Percentiles rank a stretch among this genome's conserved stretches.
phyloP scores from a whole-genome alignment of 2,888 invertebrate species.

The Deilephila porcellus region DNA sequence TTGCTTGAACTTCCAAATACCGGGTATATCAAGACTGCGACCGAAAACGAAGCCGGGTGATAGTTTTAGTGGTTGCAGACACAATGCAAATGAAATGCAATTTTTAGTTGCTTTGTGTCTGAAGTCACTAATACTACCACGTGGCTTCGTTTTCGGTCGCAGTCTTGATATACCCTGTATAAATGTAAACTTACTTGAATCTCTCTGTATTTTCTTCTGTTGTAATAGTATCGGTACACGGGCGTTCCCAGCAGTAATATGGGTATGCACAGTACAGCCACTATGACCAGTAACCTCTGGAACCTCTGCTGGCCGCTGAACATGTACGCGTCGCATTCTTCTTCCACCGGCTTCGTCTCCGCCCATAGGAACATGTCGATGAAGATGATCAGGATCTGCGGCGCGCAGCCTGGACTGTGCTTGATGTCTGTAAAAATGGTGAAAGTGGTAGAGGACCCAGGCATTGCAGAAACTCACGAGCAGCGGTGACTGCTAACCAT shows the following conservation, averaged over 20 bases:
- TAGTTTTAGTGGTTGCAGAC: too few relatives aligned
- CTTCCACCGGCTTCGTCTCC: constrained; percentile 49
- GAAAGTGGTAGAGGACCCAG: background rate
- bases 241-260: constrained; percentile 91
- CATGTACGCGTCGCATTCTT: constrained; percentile 84
- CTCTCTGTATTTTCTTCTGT: constrained; percentile 47
- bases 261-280: constrained; percentile 88
- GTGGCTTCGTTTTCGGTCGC: too few relatives aligned
- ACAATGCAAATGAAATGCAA: too few relatives aligned
- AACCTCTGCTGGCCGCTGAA: constrained; percentile 79
- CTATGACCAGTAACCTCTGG: constrained; percentile 84
- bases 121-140: too few relatives aligned
- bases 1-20: too few relatives aligned
- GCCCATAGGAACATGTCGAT: constrained; percentile 90
- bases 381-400: constrained; percentile 90
- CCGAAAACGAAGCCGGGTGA: too few relatives aligned
- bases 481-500: too few relatives aligned
- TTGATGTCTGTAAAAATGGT: constrained; percentile 48
- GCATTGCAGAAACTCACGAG: too few relatives aligned
- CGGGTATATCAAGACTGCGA: too few relatives aligned
- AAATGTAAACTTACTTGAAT: constrained; percentile 43
- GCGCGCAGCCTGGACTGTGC: constrained; percentile 85
- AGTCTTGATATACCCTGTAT: too few relatives aligned
- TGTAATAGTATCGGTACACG: constrained; percentile 66
- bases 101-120: too few relatives aligned